Percentiles rank a stretch among this genome's conserved stretches.
phyloP scores from a whole-genome alignment of 2,113 vertebrate species.

The Bufo gargarizans region DNA sequence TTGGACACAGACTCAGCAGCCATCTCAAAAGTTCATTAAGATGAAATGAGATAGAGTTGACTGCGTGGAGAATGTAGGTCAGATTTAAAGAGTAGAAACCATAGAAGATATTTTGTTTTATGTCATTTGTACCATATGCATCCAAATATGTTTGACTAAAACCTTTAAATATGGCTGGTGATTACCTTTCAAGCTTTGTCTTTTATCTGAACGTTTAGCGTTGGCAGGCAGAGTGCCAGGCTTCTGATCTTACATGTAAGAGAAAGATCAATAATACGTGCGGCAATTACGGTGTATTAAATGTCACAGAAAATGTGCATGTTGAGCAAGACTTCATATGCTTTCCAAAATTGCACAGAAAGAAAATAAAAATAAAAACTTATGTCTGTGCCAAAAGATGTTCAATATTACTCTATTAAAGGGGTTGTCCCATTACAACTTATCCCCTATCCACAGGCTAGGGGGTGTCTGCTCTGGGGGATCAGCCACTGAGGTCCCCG shows the following conservation, averaged over 20 bases:
- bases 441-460: too few relatives aligned
- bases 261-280: neutral
- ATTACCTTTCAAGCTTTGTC: constrained; percentile 6
- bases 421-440: too few relatives aligned
- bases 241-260: constrained; percentile 36
- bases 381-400: too few relatives aligned
- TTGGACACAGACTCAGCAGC: neutral
- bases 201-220: neutral
- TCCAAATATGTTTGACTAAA: constrained; percentile 12
- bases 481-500: too few relatives aligned
- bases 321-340: neutral
- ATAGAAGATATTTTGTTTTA: neutral
- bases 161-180: neutral
- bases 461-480: too few relatives aligned
- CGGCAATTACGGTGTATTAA: constrained; percentile 24
- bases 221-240: neutral
- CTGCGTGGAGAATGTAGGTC: neutral
- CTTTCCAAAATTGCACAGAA: neutral
- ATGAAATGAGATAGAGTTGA: neutral
- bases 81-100: neutral
- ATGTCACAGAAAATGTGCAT: constrained; percentile 14
- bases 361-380: too few relatives aligned
- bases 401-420: too few relatives aligned
- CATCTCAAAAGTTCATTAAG: neutral
- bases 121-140: neutral